These are phyloP conservation scores for Gallinago media DNA, from an alignment of 2,113 vertebrate species.

Conservation along the genomic window DNA sequence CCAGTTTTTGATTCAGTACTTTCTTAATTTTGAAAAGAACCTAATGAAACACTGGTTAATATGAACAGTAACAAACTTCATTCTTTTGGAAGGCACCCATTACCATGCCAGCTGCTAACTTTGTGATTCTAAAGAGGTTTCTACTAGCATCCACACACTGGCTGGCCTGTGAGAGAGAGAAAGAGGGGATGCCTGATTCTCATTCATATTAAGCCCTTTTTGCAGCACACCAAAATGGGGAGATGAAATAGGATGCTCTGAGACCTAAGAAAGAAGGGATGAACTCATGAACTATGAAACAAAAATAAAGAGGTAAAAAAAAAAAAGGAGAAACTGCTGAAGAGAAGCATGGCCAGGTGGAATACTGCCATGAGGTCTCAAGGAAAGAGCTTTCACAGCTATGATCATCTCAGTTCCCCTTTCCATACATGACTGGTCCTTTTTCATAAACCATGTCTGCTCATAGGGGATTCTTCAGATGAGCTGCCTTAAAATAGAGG, in stretches of 20 bases:
- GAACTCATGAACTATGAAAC: neutral
- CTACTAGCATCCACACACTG: neutral
- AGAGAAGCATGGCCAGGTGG: neutral
- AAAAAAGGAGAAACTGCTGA: neutral
- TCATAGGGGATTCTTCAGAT: neutral
- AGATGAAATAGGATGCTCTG: neutral
- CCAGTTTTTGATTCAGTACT: conserved; percentile 39
- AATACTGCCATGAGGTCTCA: neutral
- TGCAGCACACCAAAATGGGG: neutral
- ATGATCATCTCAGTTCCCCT: neutral
- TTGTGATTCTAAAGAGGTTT: conserved; percentile 22
- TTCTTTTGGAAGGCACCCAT: conserved; percentile 13
- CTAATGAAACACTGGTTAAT: conserved; percentile 61
- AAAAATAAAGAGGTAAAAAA: neutral
- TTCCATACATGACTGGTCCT: neutral
- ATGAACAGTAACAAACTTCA: conserved; percentile 44
- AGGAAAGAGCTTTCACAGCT: neutral
- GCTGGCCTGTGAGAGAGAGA: neutral
- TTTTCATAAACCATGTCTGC: neutral
- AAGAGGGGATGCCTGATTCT: neutral
- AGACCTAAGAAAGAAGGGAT: neutral
- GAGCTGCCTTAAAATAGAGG: neutral
- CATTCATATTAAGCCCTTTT: neutral
- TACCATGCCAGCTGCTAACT: conserved; percentile 16
- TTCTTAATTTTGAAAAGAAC: conserved; percentile 56